Base-by-base conservation (phyloP, 2,113 vertebrate species). In the Panthera leo region DNA sequence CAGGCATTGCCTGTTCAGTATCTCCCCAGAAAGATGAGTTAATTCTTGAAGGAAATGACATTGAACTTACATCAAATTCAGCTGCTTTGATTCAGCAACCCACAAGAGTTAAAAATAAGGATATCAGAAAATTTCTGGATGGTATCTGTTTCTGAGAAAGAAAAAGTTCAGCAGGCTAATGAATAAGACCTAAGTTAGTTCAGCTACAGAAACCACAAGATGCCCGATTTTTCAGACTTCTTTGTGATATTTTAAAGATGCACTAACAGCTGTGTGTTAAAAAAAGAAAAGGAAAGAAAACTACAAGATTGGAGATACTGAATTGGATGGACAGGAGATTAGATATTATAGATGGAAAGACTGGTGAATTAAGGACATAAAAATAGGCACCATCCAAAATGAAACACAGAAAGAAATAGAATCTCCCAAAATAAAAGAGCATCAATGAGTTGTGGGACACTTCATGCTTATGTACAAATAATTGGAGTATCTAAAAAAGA, bases 81-180 rank as follows among this genome's bases (percentile, higher is more conserved):
- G 73, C 42, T 45, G 42, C 73, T 76, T 76, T 76, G 42, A 48
- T 76, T 48, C 39, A 45, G 73, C 42, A 45, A 76, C 39, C 73
- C 42, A 76, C 42, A 48, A 75, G 42, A 48, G 25, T 76, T 76
- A 48, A 48, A 78, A 78, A 78, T 48, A 78, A 78, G 27, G 75
- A 78, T 78, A 78, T 78, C 7, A 31, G 42, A 48, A 48, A 29
- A 48, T 31, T 78, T 48, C 18, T 16, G 27, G 75, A 78, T 48
- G 75, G 27, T 27, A 76, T 76, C 99, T 99, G 98, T 99, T 92
- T 99, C 99, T 0, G 99, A 99, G 97, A 99, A 99, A 95, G 99
- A 98, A 95, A 99, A 99, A 96, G 99, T 99, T 70, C 98, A 98
- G 95, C 98, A 98, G 96, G 92, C 98, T 31, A 98, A 98, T 73